Conservation (phyloP, 2,113 vertebrate genomes). For the western clawed frog (Xenopus tropicalis) region UCB_Xtro_10.0 CM004443.2:46086001-46086500, state of each 20-base stretch:
- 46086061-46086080: too few relatives aligned
- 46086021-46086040: too few relatives aligned
- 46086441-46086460: too few relatives aligned
- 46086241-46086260: constrained; percentile 35
- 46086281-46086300: constrained; percentile 43
- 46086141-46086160: neutral
- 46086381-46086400: constrained; percentile 28
- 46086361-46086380: constrained; percentile 23
- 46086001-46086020: too few relatives aligned
- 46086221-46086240: constrained; percentile 13
- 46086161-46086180: neutral
- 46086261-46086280: constrained; percentile 44
- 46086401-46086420: constrained; percentile 22
- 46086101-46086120: too few relatives aligned
- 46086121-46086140: too few relatives aligned
- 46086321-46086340: constrained; percentile 42
- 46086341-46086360: constrained; percentile 36
- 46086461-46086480: too few relatives aligned
- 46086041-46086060: too few relatives aligned
- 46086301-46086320: constrained; percentile 41
- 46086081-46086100: too few relatives aligned
- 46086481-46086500: too few relatives aligned
- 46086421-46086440: neutral
- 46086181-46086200: constrained; percentile 8
- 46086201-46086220: constrained; percentile 29